Evolutionary conservation across 2,888 invertebrate species (phyloP).

Genomic region (Protophormia terraenovae): DNA sequence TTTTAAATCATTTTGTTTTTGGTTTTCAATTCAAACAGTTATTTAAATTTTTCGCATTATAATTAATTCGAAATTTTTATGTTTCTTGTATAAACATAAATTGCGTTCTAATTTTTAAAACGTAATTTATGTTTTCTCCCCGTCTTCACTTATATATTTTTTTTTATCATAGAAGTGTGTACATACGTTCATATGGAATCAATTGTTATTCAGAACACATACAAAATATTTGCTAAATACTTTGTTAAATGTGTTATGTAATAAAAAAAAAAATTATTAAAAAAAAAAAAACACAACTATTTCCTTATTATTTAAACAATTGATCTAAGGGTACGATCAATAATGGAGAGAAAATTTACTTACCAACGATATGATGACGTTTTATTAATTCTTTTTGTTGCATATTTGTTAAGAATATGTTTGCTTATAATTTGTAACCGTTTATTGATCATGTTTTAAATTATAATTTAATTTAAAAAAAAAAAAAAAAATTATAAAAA

Average conservation of each 20-base stretch:
- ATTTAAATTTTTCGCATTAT: neutral
- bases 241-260: neutral
- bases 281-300: neutral
- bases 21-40: neutral
- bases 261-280: slow-evolving; percentile 13
- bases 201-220: neutral
- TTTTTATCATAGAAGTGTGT: neutral
- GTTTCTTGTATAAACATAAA: neutral
- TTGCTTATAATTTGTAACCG: slow-evolving; percentile 9
- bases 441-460: slow-evolving; percentile 34
- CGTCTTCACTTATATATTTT: neutral
- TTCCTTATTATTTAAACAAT: neutral
- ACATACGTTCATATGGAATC: neutral
- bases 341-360: neutral
- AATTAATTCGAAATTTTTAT: neutral
- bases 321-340: neutral
- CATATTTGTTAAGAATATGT: slow-evolving; percentile 24
- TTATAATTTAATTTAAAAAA: neutral
- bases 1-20: neutral
- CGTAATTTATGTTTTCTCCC: neutral
- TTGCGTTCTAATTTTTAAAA: neutral
- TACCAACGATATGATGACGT: slow-evolving; percentile 28
- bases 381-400: neutral
- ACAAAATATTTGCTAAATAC: neutral
- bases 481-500: neutral